Conservation (phyloP, 2,113 vertebrate species). For the Panthera tigris region DNA sequence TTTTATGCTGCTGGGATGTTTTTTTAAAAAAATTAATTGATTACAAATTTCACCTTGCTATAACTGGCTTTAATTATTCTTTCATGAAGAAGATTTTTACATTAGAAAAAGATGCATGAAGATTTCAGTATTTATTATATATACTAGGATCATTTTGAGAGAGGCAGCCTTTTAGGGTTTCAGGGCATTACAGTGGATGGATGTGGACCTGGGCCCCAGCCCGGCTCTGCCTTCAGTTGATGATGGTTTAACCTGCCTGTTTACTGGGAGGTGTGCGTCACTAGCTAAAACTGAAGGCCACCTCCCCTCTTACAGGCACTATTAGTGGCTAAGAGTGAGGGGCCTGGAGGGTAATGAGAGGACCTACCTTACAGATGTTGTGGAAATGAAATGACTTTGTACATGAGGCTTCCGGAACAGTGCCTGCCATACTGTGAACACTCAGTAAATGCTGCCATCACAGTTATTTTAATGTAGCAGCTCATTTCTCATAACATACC, state of each 20-base stretch:
- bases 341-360: background rate
- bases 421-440: background rate
- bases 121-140: background rate
- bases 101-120: background rate
- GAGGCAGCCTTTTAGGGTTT: background rate
- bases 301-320: background rate
- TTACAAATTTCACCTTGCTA: background rate
- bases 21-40: background rate
- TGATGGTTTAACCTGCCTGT: background rate
- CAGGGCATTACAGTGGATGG: background rate
- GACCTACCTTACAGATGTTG: background rate
- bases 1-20: background rate
- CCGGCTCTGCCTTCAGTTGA: background rate
- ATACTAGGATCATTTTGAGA: background rate
- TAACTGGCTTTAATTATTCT: background rate
- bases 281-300: background rate
- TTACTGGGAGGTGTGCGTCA: background rate
- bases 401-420: background rate
- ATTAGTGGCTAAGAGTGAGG: background rate
- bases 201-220: background rate
- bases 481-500: background rate
- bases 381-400: background rate
- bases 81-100: background rate
- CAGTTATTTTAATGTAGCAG: background rate
- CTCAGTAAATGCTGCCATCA: background rate